Percentiles rank a stretch among this genome's conserved stretches.
Evolutionary conservation across 2,888 invertebrate genomes (phyloP).

Genomic region (Hirtodrosophila histrioides): DNA sequence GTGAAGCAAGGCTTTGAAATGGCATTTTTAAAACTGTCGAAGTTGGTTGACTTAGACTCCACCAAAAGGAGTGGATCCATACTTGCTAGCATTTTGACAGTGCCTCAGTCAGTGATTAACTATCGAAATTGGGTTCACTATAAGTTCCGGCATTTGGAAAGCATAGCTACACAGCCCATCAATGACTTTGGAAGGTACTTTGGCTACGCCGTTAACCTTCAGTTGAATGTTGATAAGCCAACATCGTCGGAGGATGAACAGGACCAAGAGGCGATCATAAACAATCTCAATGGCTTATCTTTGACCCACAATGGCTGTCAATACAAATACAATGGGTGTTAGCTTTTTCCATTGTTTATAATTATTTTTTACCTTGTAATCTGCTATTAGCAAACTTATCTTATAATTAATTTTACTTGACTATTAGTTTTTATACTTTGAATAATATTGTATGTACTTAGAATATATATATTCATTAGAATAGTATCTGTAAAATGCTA

Average conservation of each 20-base stretch:
- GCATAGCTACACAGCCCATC: neutral
- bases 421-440: slow-evolving; percentile 4
- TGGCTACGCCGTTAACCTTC: slow-evolving; percentile 9
- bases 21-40: slow-evolving; percentile 58
- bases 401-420: slow-evolving; percentile 4
- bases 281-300: slow-evolving; percentile 6
- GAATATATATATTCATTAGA: slow-evolving; percentile 17
- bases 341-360: slow-evolving; percentile 8
- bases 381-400: neutral
- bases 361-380: slow-evolving; percentile 1
- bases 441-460: slow-evolving; percentile 31
- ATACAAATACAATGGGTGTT: slow-evolving; percentile 8
- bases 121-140: slow-evolving; percentile 60
- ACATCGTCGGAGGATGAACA: slow-evolving; percentile 8
- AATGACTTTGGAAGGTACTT: slow-evolving; percentile 2
- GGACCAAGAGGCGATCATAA: slow-evolving; percentile 2
- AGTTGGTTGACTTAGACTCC: slow-evolving; percentile 56
- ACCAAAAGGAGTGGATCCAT: slow-evolving; percentile 51
- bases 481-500: slow-evolving; percentile 10
- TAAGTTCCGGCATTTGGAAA: slow-evolving; percentile 46
- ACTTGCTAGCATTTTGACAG: slow-evolving; percentile 42
- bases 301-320: slow-evolving; percentile 10
- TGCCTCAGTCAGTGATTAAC: slow-evolving; percentile 49
- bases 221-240: neutral
- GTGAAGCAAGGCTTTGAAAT: slow-evolving; percentile 54